Evolutionary conservation across 2,113 vertebrate genomes (phyloP).

Genomic region (Kryptolebias marmoratus): DNA sequence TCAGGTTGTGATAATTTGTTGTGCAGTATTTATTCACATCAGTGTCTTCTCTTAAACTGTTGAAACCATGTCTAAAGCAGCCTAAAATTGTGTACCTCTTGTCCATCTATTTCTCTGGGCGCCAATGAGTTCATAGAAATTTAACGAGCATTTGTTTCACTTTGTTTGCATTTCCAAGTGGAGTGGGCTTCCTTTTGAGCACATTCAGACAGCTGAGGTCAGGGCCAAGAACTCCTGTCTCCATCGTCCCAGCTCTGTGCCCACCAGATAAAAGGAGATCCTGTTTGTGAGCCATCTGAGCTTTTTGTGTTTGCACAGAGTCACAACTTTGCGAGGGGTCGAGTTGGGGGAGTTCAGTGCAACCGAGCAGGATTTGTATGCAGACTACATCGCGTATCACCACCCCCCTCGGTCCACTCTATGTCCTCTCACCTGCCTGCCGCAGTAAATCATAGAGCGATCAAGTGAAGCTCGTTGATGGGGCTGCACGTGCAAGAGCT

Average conservation of each 20-base stretch:
- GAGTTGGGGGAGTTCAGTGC: conserved; percentile 32
- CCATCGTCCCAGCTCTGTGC: conserved; percentile 58
- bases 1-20: not conserved
- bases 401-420: conserved; percentile 80
- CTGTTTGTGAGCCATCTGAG: conserved; percentile 71
- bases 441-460: conserved; percentile 91
- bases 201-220: conserved; percentile 58
- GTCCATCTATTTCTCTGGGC: not conserved
- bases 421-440: conserved; percentile 95
- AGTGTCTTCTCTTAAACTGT: not conserved
- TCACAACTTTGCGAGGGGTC: conserved; percentile 66
- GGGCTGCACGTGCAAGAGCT: conserved; percentile 90
- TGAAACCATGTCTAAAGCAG: conserved; percentile 1
- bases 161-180: conserved; percentile 56
- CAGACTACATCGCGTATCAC: conserved; percentile 80
- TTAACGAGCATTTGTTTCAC: conserved; percentile 37
- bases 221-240: conserved; percentile 70
- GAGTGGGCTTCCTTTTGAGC: conserved; percentile 37
- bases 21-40: not conserved
- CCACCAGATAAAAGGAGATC: conserved; percentile 58
- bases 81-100: not conserved
- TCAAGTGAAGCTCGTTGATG: conserved; percentile 91
- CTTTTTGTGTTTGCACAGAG: conserved; percentile 76
- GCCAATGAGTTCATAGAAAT: conserved; percentile 23
- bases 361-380: conserved; percentile 83